Evolutionary conservation across 1,140 invertebrate species (phyloP).

Genomic region (Drosophila lacertosa): DNA sequence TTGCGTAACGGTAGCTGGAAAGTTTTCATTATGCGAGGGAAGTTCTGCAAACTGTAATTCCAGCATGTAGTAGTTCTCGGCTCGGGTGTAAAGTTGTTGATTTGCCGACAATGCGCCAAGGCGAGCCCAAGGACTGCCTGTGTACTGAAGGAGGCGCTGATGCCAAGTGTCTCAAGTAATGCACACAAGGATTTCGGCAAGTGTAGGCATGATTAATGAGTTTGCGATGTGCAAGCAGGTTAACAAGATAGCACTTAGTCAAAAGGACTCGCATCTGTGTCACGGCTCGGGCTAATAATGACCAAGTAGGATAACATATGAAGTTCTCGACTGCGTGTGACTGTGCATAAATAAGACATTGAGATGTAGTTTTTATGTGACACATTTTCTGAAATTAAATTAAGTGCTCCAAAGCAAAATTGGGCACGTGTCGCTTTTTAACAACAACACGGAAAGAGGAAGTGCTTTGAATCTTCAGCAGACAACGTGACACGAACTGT

Average conservation of each 20-base stretch:
- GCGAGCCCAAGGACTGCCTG: constrained; percentile 12
- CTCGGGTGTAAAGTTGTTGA: constrained; percentile 37
- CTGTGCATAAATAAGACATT: constrained; percentile 5
- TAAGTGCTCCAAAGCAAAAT: not conserved
- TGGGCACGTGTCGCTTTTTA: not conserved
- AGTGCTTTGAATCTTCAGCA: not conserved
- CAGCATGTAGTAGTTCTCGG: constrained; percentile 43
- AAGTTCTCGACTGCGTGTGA: constrained; percentile 8
- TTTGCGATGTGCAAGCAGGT: constrained; percentile 22
- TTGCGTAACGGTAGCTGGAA: constrained; percentile 56
- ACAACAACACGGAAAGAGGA: not conserved
- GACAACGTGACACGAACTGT: not conserved
- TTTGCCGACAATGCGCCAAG: constrained; percentile 44
- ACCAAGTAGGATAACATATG: constrained; percentile 12
- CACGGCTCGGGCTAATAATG: constrained; percentile 38
- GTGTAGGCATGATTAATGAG: constrained; percentile 46
- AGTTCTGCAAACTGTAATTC: constrained; percentile 47
- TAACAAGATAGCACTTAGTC: constrained; percentile 46
- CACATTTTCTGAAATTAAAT: constrained; percentile 19
- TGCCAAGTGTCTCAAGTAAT: constrained; percentile 23
- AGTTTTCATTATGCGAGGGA: constrained; percentile 48
- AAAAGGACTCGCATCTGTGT: constrained; percentile 25
- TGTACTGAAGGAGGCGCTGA: not conserved
- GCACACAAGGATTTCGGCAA: constrained; percentile 22
- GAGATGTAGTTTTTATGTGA: not conserved